Percentiles rank a stretch among this genome's conserved stretches.
Evolutionary conservation across 2,888 invertebrate genomes (phyloP).

Genomic region (Glyphotaelius pellucidus): DNA sequence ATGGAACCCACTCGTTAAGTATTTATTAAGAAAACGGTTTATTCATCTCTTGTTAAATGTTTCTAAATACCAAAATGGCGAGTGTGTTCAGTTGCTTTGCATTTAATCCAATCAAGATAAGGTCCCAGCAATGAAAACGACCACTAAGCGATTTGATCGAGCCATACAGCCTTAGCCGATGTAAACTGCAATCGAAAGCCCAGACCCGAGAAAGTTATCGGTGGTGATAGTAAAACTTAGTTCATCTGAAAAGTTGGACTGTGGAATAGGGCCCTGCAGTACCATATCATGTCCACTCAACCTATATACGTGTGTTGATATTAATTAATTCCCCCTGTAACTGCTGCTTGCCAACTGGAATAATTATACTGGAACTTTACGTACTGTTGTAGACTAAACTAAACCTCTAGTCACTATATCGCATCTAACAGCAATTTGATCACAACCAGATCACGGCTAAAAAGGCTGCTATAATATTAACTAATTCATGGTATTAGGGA

Average conservation of each 20-base stretch:
- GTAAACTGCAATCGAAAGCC: constrained; percentile 27
- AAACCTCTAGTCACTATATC: background rate
- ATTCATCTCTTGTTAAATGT: background rate
- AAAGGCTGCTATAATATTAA: background rate
- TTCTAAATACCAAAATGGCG: background rate
- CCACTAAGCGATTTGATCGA: background rate
- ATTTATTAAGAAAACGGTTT: background rate
- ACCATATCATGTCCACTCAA: constrained; percentile 54
- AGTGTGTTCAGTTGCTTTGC: background rate
- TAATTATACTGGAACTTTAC: constrained; percentile 26
- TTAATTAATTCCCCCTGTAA: constrained; percentile 49
- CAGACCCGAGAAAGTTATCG: background rate
- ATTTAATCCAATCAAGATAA: background rate
- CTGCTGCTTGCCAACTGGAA: constrained; percentile 7
- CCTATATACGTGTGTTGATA: constrained; percentile 29
- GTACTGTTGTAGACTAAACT: background rate
- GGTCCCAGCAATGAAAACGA: background rate
- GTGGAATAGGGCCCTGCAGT: constrained; percentile 28
- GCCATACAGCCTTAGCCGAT: background rate
- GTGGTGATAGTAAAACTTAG: constrained; percentile 54
- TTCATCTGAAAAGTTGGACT: constrained; percentile 61
- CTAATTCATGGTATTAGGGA: too few relatives aligned
- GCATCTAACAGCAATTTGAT: background rate
- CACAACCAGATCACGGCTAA: background rate
- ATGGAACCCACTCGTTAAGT: too few relatives aligned